Percentiles rank a stretch among this genome's conserved stretches.
phyloP scores from a whole-genome alignment of 2,888 invertebrate genomes.

The Ichneumon xanthorius region DNA sequence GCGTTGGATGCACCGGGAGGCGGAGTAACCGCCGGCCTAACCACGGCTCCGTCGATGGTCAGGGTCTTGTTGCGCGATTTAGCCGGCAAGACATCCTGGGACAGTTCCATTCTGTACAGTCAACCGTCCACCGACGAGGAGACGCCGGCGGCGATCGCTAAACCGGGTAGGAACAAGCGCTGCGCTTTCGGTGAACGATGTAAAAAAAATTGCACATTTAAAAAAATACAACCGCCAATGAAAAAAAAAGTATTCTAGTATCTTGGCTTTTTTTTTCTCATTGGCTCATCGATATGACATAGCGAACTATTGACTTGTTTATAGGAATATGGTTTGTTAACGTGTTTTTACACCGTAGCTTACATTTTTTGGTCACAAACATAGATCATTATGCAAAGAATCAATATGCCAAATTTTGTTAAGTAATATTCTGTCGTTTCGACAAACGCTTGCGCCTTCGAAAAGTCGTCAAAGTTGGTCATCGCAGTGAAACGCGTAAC shows the following conservation, averaged over 20 bases:
- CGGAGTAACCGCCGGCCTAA: slow-evolving; percentile 87
- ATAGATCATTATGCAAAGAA: too few relatives aligned
- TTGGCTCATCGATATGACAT: too few relatives aligned
- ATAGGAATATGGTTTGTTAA: too few relatives aligned
- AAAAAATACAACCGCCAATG: too few relatives aligned
- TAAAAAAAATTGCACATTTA: too few relatives aligned
- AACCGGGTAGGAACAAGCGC: slow-evolving; percentile 71
- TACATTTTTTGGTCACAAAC: background rate
- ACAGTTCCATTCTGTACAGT: slow-evolving; percentile 95
- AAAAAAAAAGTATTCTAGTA: background rate
- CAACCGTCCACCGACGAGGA: slow-evolving; percentile 86
- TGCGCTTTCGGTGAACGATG: background rate
- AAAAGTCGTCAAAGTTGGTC: too few relatives aligned
- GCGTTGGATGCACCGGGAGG: slow-evolving; percentile 92
- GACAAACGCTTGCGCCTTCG: too few relatives aligned
- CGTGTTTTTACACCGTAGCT: too few relatives aligned
- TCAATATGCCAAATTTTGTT: too few relatives aligned
- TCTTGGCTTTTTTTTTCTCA: too few relatives aligned
- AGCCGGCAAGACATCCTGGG: slow-evolving; percentile 98
- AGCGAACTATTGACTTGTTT: background rate
- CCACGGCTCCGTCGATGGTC: slow-evolving; percentile 86
- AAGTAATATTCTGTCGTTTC: too few relatives aligned
- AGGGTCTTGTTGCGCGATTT: slow-evolving; percentile 95
- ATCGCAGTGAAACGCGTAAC: too few relatives aligned
- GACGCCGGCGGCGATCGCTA: slow-evolving; percentile 71